A percentile compares a stretch with the other conserved stretches of the same genome.
Evolutionary conservation across 2,888 invertebrate species (phyloP).

Genomic region (Tineola bisselliella): DNA sequence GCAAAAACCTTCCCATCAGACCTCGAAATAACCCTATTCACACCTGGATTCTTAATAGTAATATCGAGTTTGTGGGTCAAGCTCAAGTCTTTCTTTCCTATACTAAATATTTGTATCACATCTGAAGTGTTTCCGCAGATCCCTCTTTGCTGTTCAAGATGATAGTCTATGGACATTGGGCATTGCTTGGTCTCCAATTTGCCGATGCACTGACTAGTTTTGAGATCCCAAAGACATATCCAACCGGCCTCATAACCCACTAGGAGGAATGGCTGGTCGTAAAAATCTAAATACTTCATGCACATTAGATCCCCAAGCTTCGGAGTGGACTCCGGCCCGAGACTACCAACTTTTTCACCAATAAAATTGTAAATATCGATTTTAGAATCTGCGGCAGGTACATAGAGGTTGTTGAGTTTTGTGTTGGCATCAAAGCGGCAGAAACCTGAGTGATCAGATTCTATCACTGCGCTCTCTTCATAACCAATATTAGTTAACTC

Average conservation of each 20-base stretch:
- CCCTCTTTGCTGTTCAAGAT: constrained; percentile 71
- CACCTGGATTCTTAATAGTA: constrained; percentile 77
- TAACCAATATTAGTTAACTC: constrained; percentile 70
- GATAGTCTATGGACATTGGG: constrained; percentile 78
- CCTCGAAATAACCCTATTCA: constrained; percentile 74
- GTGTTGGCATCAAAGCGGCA: constrained; percentile 73
- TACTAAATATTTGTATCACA: constrained; percentile 69
- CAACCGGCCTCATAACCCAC: constrained; percentile 81
- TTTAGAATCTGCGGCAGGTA: constrained; percentile 70
- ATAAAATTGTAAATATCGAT: constrained; percentile 61
- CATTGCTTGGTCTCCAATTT: constrained; percentile 70
- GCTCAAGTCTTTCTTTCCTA: constrained; percentile 63
- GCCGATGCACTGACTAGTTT: constrained; percentile 66
- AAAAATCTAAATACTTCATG: constrained; percentile 60
- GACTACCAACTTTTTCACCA: constrained; percentile 45
- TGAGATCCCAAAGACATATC: constrained; percentile 76
- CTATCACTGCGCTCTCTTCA: constrained; percentile 61
- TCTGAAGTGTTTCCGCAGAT: constrained; percentile 74
- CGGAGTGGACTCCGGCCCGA: constrained; percentile 42
- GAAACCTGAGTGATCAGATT: constrained; percentile 75
- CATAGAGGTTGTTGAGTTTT: constrained; percentile 71
- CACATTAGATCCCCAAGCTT: constrained; percentile 74
- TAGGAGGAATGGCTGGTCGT: constrained; percentile 66
- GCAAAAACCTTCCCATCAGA: constrained; percentile 78
- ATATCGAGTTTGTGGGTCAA: constrained; percentile 70